Percentiles rank a stretch among this genome's conserved stretches.
Conservation (phyloP, 2,797 vertebrate species). For the Chelonia mydas region DNA sequence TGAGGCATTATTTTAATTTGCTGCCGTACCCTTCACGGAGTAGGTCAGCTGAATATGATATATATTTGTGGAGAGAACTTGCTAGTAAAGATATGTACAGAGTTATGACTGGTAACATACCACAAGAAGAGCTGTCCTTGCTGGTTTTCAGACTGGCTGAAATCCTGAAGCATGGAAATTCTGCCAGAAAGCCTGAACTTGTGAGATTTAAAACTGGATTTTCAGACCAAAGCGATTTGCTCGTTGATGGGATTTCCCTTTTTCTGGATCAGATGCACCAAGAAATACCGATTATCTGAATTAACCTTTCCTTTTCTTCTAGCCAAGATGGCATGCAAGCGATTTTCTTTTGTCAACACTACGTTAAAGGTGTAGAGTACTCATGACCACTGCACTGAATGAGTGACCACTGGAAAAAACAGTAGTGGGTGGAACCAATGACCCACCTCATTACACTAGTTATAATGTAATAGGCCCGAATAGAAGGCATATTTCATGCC, state of each 20-base stretch:
- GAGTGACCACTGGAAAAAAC: background rate
- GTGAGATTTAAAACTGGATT: background rate
- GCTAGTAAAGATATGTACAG: background rate
- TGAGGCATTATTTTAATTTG: background rate
- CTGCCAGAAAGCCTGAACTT: background rate
- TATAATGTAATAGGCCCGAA: background rate
- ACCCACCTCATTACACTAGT: background rate
- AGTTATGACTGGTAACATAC: background rate
- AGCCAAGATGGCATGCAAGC: background rate
- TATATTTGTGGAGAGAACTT: background rate
- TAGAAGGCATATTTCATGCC: background rate
- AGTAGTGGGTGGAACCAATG: background rate
- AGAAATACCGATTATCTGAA: background rate
- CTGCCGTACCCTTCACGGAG: background rate
- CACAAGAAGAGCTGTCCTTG: background rate
- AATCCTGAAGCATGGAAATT: background rate
- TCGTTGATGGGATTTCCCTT: background rate
- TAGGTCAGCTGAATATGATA: background rate
- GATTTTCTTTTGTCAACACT: background rate
- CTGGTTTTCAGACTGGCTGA: background rate
- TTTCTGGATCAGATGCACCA: background rate
- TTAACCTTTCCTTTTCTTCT: background rate
- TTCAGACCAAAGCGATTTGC: background rate
- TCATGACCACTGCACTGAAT: background rate
- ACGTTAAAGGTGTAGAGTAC: background rate